Evolutionary conservation across 1,140 invertebrate species (phyloP).

Genomic region (Dryas iulia): DNA sequence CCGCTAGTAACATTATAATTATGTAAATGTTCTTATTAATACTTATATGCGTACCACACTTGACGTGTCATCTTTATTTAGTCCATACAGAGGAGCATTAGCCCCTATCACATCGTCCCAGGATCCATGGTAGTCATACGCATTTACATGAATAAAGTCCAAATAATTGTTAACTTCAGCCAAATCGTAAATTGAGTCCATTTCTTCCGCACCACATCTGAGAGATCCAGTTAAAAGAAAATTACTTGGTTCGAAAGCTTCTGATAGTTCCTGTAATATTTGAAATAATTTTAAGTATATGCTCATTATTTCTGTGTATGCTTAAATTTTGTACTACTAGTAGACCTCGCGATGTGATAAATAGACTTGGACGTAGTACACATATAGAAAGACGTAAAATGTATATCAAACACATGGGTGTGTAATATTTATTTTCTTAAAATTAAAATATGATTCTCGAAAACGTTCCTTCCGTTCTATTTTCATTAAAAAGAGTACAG

Average conservation of each 20-base stretch:
- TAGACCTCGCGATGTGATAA: too few species aligned
- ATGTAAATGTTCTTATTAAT: too few species aligned
- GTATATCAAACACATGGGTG: too few species aligned
- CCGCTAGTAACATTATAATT: too few species aligned
- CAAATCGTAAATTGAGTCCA: slow-evolving; percentile 89
- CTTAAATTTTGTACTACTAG: too few species aligned
- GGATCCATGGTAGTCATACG: slow-evolving; percentile 93
- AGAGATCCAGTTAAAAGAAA: slow-evolving; percentile 12
- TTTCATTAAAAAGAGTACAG: too few species aligned
- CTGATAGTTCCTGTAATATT: slow-evolving; percentile 17
- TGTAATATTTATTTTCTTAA: too few species aligned
- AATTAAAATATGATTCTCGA: too few species aligned
- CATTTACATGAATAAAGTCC: slow-evolving; percentile 94
- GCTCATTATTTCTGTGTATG: too few species aligned
- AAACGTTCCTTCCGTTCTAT: too few species aligned
- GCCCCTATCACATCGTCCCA: slow-evolving; percentile 89
- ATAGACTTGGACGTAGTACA: too few species aligned
- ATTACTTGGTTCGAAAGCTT: slow-evolving; percentile 13
- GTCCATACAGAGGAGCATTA: slow-evolving; percentile 84
- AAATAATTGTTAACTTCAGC: slow-evolving; percentile 85
- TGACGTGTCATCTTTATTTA: slow-evolving; percentile 72
- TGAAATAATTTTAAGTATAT: background rate
- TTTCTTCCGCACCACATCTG: slow-evolving; percentile 81
- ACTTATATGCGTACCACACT: slow-evolving; percentile 81
- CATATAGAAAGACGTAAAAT: too few species aligned